Evolutionary conservation across 2,113 vertebrate species (phyloP).

Genomic region (Dromiciops gliroides): DNA sequence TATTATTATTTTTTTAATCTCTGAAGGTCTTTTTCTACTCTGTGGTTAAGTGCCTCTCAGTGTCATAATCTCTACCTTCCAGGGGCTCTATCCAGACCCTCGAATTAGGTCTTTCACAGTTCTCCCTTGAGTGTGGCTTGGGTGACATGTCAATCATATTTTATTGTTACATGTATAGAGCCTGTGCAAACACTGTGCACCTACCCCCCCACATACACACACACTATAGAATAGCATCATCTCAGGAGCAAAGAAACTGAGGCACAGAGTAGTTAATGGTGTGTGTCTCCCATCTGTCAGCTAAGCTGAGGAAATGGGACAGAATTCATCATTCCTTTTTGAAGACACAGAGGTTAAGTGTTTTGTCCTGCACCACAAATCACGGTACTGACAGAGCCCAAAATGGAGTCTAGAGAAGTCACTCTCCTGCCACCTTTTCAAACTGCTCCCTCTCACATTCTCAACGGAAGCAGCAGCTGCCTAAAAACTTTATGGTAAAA

Average conservation of each 20-base stretch:
- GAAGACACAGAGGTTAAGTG: constrained; percentile 70
- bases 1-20: neutral
- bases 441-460: neutral
- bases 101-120: neutral
- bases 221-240: neutral
- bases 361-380: constrained; percentile 66
- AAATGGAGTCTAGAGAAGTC: constrained; percentile 42
- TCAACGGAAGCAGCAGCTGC: neutral
- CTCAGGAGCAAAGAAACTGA: constrained; percentile 54
- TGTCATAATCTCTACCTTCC: neutral
- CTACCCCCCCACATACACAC: constrained; percentile 6
- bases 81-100: neutral
- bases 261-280: constrained; percentile 60
- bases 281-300: constrained; percentile 71
- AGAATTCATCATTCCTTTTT: constrained; percentile 69
- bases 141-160: constrained; percentile 38
- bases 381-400: constrained; percentile 57
- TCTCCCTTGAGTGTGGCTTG: constrained; percentile 21
- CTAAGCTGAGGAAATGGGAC: constrained; percentile 57
- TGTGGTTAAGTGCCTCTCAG: no score
- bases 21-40: neutral
- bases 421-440: constrained; percentile 30
- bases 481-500: constrained; percentile 7
- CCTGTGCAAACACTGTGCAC: neutral
- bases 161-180: neutral